A percentile compares a stretch with the other conserved stretches of the same genome.
phyloP scores from a whole-genome alignment of 2,888 invertebrate genomes.

The Onchidella celtica region DNA sequence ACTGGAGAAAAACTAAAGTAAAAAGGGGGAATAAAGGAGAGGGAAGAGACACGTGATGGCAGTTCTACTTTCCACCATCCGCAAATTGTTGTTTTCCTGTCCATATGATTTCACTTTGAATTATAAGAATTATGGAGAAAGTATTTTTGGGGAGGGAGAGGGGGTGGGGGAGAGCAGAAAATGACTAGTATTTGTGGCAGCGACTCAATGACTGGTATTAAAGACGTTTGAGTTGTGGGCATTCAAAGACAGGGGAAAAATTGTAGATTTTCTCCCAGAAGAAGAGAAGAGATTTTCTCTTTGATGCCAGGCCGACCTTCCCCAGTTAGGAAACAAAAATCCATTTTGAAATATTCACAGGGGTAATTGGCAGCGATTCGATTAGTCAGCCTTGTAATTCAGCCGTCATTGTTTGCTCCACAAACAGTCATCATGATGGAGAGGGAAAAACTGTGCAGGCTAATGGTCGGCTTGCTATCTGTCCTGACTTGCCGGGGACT shows the following conservation, averaged over 20 bases:
- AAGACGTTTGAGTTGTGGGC: neutral
- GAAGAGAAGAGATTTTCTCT: neutral
- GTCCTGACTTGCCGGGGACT: too few species aligned
- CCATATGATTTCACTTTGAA: too few species aligned
- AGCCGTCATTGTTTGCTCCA: neutral
- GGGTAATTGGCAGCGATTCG: conserved; percentile 10
- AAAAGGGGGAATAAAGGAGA: too few species aligned
- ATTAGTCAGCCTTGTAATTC: conserved; percentile 2
- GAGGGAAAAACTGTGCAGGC: too few species aligned
- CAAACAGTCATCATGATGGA: too few species aligned
- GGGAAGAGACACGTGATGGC: too few species aligned
- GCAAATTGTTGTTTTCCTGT: too few species aligned
- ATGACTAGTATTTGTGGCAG: too few species aligned
- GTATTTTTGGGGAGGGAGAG: neutral
- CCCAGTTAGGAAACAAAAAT: neutral
- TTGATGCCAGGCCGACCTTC: neutral
- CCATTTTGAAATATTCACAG: neutral
- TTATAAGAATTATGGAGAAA: neutral
- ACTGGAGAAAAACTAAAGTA: too few species aligned
- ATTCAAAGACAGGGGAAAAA: neutral
- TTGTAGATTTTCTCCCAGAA: neutral
- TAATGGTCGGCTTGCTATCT: too few species aligned
- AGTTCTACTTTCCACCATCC: too few species aligned
- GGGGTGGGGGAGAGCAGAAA: neutral
- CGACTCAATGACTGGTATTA: conserved; percentile 31